Percentiles rank a stretch among this genome's conserved stretches.
Conservation (phyloP, 2,888 invertebrate species). For the Tipula unca region DNA sequence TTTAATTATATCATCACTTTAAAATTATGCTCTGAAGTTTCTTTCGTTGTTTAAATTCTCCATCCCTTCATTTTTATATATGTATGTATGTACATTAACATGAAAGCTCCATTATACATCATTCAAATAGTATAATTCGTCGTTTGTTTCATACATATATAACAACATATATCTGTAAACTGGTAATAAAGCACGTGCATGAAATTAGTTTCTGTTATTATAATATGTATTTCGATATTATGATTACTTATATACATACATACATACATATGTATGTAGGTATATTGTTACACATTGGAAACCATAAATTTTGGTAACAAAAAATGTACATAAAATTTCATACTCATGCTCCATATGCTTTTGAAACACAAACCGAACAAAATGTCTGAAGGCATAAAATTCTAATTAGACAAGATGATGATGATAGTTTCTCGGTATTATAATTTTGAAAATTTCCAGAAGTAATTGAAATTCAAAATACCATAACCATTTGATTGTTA, state of each 20-base stretch:
- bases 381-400: background rate
- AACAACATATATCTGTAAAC: background rate
- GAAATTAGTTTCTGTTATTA: slow-evolving; percentile 15
- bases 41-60: background rate
- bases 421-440: background rate
- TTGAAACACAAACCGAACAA: background rate
- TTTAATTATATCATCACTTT: slow-evolving; percentile 8
- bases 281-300: background rate
- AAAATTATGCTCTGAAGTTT: background rate
- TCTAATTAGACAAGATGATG: slow-evolving; percentile 14
- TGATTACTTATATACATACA: background rate
- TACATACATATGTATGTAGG: background rate
- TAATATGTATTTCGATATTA: background rate
- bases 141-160: background rate
- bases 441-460: background rate
- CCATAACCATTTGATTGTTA: slow-evolving; percentile 8
- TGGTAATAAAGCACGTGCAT: slow-evolving; percentile 16
- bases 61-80: background rate
- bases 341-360: background rate
- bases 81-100: background rate
- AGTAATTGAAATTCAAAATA: slow-evolving; percentile 2
- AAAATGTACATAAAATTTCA: background rate
- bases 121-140: background rate
- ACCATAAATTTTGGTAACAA: background rate
- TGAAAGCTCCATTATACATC: background rate